phyloP scores from a whole-genome alignment of 2,113 vertebrate species.

The Neotoma lepida region DNA sequence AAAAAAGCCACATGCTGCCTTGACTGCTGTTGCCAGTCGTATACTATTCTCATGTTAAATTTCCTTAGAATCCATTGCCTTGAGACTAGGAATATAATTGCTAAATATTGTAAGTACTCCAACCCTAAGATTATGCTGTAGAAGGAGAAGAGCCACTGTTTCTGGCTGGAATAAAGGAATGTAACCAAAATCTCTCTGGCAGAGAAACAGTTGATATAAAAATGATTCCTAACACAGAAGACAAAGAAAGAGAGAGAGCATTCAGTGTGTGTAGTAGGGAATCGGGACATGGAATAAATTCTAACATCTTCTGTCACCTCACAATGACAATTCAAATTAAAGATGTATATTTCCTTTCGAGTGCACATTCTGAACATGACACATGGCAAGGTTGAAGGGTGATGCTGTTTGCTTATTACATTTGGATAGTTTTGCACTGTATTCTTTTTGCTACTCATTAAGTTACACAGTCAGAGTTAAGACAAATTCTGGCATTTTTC shows the following conservation, averaged over 20 bases:
- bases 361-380: neutral
- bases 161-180: constrained; percentile 10
- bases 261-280: neutral
- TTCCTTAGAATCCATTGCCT: constrained; percentile 59
- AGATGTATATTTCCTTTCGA: neutral
- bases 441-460: neutral
- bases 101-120: constrained; percentile 34
- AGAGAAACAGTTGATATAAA: constrained; percentile 30
- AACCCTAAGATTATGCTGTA: neutral
- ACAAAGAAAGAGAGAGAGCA: neutral
- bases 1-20: constrained; percentile 22
- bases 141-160: constrained; percentile 11
- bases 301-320: neutral
- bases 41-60: constrained; percentile 56
- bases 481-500: neutral
- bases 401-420: neutral
- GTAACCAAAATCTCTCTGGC: constrained; percentile 19
- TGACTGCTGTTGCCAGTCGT: constrained; percentile 58
- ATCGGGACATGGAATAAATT: neutral
- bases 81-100: constrained; percentile 60
- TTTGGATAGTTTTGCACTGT: neutral
- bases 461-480: neutral
- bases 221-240: constrained; percentile 32
- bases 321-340: neutral
- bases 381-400: fast-evolving